A percentile compares a stretch with the other conserved stretches of the same genome.
Evolutionary conservation across 2,113 vertebrate species (phyloP).

Genomic region (Verasper variegatus): DNA sequence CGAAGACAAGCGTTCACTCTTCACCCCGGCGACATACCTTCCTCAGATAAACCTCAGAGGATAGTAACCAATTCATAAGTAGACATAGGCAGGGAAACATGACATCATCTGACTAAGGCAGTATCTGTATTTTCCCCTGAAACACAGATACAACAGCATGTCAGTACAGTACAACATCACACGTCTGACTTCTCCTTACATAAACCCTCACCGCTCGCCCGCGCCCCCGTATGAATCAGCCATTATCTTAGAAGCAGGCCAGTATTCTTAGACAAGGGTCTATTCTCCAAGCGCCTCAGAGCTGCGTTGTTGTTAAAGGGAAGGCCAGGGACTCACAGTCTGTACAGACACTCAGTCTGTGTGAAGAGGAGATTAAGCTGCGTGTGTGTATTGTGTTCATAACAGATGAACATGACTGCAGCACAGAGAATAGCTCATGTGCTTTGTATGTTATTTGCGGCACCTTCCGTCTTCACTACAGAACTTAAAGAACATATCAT

Average conservation of each 20-base stretch:
- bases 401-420: conserved; percentile 47
- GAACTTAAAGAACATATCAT: not conserved
- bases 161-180: conserved; percentile 23
- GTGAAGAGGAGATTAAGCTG: conserved; percentile 47
- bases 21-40: conserved; percentile 2
- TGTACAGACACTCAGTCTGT: conserved; percentile 30
- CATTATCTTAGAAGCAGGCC: conserved; percentile 60
- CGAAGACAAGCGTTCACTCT: conserved; percentile 18
- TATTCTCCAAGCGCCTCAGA: conserved; percentile 51
- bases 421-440: conserved; percentile 9
- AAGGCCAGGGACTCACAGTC: conserved; percentile 32
- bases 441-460: conserved; percentile 26
- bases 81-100: conserved; percentile 28
- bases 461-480: not conserved
- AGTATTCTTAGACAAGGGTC: conserved; percentile 56
- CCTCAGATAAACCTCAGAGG: conserved; percentile 28
- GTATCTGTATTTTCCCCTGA: conserved; percentile 44
- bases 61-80: conserved; percentile 41
- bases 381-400: conserved; percentile 44
- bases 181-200: conserved; percentile 39
- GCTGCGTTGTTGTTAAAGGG: conserved; percentile 45
- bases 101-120: conserved; percentile 54
- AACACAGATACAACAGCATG: conserved; percentile 40
- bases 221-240: conserved; percentile 55
- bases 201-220: conserved; percentile 55